Evolutionary conservation across 37 sponge, comb jelly and placozoan species (phyloP), one percentile per base, ranked within the genome.

Genomic region (Lycopodina hypogea): DNA sequence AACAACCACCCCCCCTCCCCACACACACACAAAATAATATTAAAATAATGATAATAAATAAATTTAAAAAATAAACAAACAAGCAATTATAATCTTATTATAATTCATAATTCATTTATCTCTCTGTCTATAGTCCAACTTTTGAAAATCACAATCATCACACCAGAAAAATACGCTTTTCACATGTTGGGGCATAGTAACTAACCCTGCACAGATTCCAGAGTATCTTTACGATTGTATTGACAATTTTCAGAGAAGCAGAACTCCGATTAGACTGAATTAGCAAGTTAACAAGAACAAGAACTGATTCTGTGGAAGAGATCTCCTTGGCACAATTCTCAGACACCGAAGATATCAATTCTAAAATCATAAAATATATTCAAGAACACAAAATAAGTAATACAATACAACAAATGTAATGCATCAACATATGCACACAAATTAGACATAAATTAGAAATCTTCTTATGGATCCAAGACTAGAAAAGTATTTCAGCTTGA

Each of bases 201-300:
- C 77, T 62, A 24, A 90, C 90, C 82, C 72, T 84, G 50, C 58
- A 41, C 19, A 90, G 17, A 62, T 90, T 90, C 69, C 40, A 0
- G 45, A 90, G 76, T 51, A 90, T 82, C 66, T 38, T 68, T 19
- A 83, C 7, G 32, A 71, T 61, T 19, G 69, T 65, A 1, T 72
- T 72, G 32, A 77, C 83, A 39, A 84, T 48, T 0, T 35, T 39
- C n/a, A 90, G 83, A 3, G 86, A 35, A 19, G 85, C 83, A 69
- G 56, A 23, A 65, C 78, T 90, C 41, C 91, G 59, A 34, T 85
- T 90, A 19, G 78, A 69, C 38, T 61, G 67, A 38, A 45, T 51
- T 0, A 90, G 52, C 24, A 76, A 56, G 0, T 77, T 60, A 50
- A 81, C 56, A 32, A 90, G 48, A 9, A 81, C 82, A 11, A 65